phyloP scores from a whole-genome alignment of 2,888 invertebrate species.

The Platycheirus albimanus region DNA sequence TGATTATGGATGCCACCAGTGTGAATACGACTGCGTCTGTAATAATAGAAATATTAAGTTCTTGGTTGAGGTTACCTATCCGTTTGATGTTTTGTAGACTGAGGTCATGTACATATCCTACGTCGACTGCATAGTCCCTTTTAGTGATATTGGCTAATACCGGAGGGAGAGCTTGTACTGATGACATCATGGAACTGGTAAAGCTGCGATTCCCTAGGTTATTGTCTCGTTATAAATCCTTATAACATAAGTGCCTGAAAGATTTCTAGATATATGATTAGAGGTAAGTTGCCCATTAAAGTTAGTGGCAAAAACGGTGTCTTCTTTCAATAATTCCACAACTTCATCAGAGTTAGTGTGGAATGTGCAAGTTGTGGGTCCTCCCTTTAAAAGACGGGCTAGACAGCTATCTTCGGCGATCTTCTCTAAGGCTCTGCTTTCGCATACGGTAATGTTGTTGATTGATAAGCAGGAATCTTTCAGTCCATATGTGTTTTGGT shows the following conservation, averaged over 20 bases:
- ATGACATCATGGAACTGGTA: conserved; percentile 4
- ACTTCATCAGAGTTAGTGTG: too few species aligned
- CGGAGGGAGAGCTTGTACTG: conserved; percentile 11
- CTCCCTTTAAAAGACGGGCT: too few species aligned
- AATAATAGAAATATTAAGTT: not conserved
- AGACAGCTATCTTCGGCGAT: not conserved
- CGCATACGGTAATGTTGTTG: not conserved
- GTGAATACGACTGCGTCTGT: too few species aligned
- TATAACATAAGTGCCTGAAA: conserved; percentile 5
- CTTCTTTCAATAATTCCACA: conserved; percentile 16
- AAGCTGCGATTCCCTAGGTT: not conserved
- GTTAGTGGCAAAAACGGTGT: conserved; percentile 6
- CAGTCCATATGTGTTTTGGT: too few species aligned
- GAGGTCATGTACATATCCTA: conserved; percentile 9
- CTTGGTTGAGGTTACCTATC: not conserved
- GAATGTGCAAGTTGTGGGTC: too few species aligned
- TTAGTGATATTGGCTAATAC: conserved; percentile 6
- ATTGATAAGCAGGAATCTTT: too few species aligned
- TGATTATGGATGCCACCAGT: too few species aligned
- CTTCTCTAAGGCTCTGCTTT: not conserved
- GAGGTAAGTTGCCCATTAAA: conserved; percentile 7
- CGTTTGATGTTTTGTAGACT: conserved; percentile 7
- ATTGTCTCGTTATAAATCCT: conserved; percentile 15
- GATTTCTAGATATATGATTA: conserved; percentile 8
- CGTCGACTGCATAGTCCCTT: not conserved